Conservation (phyloP, 2,888 invertebrate genomes). For the Adineta ricciae region DNA sequence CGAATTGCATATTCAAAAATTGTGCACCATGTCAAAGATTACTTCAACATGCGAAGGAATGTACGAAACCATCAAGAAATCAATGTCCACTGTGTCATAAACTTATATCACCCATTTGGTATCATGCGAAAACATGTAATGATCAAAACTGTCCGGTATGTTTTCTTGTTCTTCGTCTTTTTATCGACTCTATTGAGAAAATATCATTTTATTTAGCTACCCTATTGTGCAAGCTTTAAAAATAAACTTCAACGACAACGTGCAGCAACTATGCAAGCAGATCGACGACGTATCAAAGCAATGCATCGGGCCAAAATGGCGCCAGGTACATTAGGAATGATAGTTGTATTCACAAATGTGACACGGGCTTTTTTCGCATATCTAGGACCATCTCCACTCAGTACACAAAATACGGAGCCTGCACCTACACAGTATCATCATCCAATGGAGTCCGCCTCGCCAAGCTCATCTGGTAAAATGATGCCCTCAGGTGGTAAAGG, state of each 20-base stretch:
- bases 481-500: constrained; percentile 10
- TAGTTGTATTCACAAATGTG: background rate
- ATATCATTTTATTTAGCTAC: background rate
- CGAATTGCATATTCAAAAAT: constrained; percentile 81
- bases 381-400: background rate
- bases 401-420: background rate
- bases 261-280: background rate
- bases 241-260: constrained; percentile 7
- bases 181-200: too few relatives aligned
- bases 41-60: constrained; percentile 90
- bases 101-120: constrained; percentile 21
- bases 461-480: background rate
- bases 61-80: constrained; percentile 49
- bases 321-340: background rate
- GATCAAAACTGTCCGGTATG: constrained; percentile 30
- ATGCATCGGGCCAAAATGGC: constrained; percentile 8
- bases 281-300: constrained; percentile 14
- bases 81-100: constrained; percentile 28
- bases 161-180: too few relatives aligned
- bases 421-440: background rate
- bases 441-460: background rate
- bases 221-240: background rate
- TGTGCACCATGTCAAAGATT: constrained; percentile 99
- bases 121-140: constrained; percentile 29
- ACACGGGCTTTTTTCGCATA: background rate